Conservation (phyloP, 2,888 invertebrate species). For the Quadriops clusia region DNA sequence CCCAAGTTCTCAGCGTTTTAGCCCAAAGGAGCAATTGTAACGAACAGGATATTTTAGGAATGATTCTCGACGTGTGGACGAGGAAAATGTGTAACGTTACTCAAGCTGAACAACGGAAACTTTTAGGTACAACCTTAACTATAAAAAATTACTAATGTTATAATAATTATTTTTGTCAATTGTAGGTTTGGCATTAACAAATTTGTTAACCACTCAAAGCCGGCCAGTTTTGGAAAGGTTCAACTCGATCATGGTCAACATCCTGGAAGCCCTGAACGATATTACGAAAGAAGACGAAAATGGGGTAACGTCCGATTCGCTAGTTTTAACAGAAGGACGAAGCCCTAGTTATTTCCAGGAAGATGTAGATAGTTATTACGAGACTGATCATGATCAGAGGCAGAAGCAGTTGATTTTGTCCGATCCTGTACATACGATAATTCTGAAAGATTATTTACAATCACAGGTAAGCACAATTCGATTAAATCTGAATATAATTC, state of each 20-base stretch:
- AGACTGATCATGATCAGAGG: constrained; percentile 65
- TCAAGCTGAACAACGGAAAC: constrained; percentile 70
- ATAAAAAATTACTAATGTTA: constrained; percentile 3
- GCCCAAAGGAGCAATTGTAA: constrained; percentile 36
- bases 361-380: constrained; percentile 47
- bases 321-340: constrained; percentile 29
- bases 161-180: constrained; percentile 8
- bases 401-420: constrained; percentile 52
- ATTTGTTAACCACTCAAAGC: constrained; percentile 56
- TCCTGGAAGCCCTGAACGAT: constrained; percentile 70
- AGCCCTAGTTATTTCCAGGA: constrained; percentile 39
- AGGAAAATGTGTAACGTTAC: constrained; percentile 66
- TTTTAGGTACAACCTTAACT: constrained; percentile 53
- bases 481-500: too few species aligned
- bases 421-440: constrained; percentile 73
- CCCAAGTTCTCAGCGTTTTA: constrained; percentile 42
- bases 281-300: constrained; percentile 59
- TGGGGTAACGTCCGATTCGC: constrained; percentile 36
- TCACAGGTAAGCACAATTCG: constrained; percentile 60
- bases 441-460: constrained; percentile 58
- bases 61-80: constrained; percentile 67
- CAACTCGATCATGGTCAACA: constrained; percentile 57
- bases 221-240: constrained; percentile 59
- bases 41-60: constrained; percentile 55
- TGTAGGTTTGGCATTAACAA: constrained; percentile 47